phyloP scores from a whole-genome alignment of 2,888 invertebrate species.

The Patella ulyssiponensis region DNA sequence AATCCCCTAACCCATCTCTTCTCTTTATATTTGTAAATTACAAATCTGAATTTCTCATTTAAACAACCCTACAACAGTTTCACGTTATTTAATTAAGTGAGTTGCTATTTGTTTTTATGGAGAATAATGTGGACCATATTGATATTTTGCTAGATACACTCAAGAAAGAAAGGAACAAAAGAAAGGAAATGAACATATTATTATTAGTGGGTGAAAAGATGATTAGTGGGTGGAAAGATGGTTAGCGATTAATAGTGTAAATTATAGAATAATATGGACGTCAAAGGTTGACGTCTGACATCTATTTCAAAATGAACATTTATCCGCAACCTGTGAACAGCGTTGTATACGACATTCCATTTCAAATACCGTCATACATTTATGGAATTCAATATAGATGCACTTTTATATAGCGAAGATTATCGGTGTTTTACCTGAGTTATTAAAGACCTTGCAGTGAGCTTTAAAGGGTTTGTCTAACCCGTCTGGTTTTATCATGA shows the following conservation, averaged over 20 bases:
- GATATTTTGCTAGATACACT: background rate
- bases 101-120: no score
- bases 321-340: background rate
- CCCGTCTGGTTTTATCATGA: slow-evolving; percentile 60
- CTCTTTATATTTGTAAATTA: no score
- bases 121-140: no score
- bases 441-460: slow-evolving; percentile 59
- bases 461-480: slow-evolving; percentile 58
- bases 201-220: background rate
- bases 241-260: no score
- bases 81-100: no score
- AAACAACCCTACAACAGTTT: no score
- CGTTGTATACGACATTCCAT: background rate
- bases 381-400: no score
- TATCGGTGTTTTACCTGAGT: slow-evolving; percentile 48
- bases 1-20: no score
- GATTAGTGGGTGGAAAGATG: background rate
- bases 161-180: slow-evolving; percentile 8
- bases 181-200: background rate
- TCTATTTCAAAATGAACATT: no score
- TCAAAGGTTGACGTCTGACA: no score
- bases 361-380: background rate
- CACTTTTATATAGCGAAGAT: background rate
- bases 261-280: no score
- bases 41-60: no score